Percentiles rank a stretch among this genome's conserved stretches.
These are phyloP conservation scores for Drosophila nebulosa DNA, from an alignment of 1,140 invertebrate species.

Conservation along the genomic window DNA sequence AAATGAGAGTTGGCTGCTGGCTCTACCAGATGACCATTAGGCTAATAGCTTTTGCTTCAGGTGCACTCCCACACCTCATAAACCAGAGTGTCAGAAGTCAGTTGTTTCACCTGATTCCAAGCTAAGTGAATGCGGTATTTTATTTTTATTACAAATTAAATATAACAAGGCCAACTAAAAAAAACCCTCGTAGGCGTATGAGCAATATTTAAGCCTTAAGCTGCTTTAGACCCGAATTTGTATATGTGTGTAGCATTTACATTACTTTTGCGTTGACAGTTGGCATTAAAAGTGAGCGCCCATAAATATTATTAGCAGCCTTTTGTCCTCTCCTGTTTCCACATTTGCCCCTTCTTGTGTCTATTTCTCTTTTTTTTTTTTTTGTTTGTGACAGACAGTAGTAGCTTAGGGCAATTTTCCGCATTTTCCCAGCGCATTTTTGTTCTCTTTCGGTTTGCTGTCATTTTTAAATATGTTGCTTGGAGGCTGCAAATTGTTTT, in stretches of 20 bases:
- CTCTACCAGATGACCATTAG: not conserved
- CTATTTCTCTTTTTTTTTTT: constrained; percentile 3
- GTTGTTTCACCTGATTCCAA: not conserved
- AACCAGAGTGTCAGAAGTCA: not conserved
- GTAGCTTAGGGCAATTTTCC: constrained; percentile 42
- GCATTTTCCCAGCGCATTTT: not conserved
- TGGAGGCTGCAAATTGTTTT: constrained; percentile 42
- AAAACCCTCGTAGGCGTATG: constrained; percentile 26
- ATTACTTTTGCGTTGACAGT: constrained; percentile 67
- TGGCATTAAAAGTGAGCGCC: constrained; percentile 68
- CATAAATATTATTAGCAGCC: constrained; percentile 74
- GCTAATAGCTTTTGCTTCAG: not conserved
- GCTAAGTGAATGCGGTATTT: constrained; percentile 52
- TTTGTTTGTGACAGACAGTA: constrained; percentile 37
- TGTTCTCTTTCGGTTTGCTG: constrained; percentile 9
- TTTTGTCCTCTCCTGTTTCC: constrained; percentile 7
- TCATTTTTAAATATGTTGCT: constrained; percentile 66
- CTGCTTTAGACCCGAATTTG: constrained; percentile 33
- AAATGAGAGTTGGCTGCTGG: not conserved
- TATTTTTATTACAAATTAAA: constrained; percentile 73
- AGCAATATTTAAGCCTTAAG: constrained; percentile 37
- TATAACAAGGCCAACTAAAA: constrained; percentile 25
- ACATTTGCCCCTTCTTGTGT: constrained; percentile 6
- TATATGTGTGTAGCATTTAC: constrained; percentile 34
- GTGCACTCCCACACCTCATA: not conserved